Conservation (phyloP, 2,888 invertebrate species). For the Pocota personata region DNA sequence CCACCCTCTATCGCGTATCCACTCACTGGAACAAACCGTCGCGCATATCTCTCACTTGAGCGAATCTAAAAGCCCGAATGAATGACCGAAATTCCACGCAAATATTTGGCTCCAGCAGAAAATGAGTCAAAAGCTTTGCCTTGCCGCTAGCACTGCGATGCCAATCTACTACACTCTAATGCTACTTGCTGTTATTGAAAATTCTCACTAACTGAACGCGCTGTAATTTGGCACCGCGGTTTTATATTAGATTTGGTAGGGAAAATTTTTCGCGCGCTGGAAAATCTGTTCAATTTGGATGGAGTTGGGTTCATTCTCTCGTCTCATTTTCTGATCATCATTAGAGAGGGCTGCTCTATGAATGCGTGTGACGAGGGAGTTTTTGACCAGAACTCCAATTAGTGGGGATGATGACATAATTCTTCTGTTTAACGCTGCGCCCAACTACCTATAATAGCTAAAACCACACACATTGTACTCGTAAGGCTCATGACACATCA, state of each 20-base stretch:
- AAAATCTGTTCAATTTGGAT: conserved; percentile 38
- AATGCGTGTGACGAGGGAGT: not conserved
- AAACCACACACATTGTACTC: conserved; percentile 14
- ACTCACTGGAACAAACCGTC: conserved; percentile 51
- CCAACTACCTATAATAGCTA: conserved; percentile 14
- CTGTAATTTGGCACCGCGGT: conserved; percentile 42
- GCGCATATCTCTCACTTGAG: conserved; percentile 35
- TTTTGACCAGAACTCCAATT: conserved; percentile 25
- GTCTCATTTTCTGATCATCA: not conserved
- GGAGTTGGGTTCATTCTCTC: conserved; percentile 39
- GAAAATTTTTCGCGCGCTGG: conserved; percentile 24
- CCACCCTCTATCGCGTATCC: conserved; percentile 32
- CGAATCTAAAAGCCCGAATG: conserved; percentile 42
- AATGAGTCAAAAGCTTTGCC: conserved; percentile 25
- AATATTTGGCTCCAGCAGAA: conserved; percentile 35
- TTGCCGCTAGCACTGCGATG: conserved; percentile 30
- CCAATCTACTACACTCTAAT: conserved; percentile 13
- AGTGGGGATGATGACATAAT: conserved; percentile 61
- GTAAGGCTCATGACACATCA: conserved; percentile 47
- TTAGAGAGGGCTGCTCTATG: conserved; percentile 20
- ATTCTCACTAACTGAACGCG: conserved; percentile 62
- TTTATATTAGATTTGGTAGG: conserved; percentile 66
- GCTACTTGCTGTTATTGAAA: conserved; percentile 64
- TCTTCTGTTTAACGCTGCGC: conserved; percentile 57
- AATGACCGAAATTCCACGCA: conserved; percentile 25